Percentiles rank a stretch among this genome's conserved stretches.
phyloP scores from a whole-genome alignment of 2,797 vertebrate species.

The Poecilia picta region DNA sequence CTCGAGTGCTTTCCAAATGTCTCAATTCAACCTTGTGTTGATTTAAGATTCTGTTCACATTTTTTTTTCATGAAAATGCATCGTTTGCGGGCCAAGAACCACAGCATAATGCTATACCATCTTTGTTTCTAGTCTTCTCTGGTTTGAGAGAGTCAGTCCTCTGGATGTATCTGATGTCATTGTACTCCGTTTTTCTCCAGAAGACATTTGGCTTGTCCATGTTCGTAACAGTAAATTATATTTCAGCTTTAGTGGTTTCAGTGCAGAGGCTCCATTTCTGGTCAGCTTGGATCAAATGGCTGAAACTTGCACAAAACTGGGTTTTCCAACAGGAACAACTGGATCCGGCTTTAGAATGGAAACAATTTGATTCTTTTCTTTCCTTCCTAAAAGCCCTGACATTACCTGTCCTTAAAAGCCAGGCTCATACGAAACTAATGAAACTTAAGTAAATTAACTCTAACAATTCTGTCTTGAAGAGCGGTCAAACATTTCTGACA shows the following conservation, averaged over 20 bases:
- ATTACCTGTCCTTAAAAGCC: neutral
- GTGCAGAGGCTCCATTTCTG: neutral
- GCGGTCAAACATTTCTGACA: neutral
- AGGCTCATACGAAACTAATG: neutral
- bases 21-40: neutral
- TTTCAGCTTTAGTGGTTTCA: neutral
- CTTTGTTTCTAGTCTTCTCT: neutral
- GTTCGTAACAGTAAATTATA: neutral
- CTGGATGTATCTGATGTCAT: neutral
- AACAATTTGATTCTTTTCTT: neutral
- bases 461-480: neutral
- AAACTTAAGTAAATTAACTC: neutral
- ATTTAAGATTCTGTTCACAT: neutral
- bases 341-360: neutral
- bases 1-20: neutral
- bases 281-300: neutral
- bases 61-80: neutral
- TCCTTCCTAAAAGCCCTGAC: neutral
- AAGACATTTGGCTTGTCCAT: neutral
- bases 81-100: neutral
- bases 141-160: neutral
- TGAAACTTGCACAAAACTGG: neutral
- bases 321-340: neutral
- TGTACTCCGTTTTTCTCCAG: neutral
- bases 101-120: neutral